phyloP scores from a whole-genome alignment of 2,797 vertebrate species.

The Poeciliopsis turneri region DNA sequence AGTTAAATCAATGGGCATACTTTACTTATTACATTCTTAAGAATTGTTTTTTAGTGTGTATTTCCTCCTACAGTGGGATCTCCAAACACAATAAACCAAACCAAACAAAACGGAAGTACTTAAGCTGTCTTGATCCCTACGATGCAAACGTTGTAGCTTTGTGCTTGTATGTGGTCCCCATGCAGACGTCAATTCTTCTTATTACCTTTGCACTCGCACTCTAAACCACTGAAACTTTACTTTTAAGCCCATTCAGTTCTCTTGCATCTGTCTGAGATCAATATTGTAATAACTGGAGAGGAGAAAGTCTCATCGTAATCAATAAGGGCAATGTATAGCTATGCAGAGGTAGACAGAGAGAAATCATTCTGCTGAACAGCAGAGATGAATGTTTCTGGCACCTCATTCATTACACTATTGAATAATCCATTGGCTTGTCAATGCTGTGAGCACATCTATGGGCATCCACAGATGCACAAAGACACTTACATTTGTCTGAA shows the following conservation, averaged over 20 bases:
- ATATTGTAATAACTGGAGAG: constrained; percentile 81
- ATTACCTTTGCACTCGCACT: constrained; percentile 23
- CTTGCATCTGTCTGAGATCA: constrained; percentile 66
- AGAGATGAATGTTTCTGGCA: constrained; percentile 74
- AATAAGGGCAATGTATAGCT: constrained; percentile 71
- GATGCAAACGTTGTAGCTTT: constrained; percentile 16
- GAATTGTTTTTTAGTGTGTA: not conserved
- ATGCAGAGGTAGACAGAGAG: constrained; percentile 68
- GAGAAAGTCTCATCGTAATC: constrained; percentile 78
- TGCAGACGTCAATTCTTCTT: constrained; percentile 20
- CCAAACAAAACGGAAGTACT: not conserved
- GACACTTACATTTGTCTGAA: constrained; percentile 40
- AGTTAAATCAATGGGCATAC: not conserved
- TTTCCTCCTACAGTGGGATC: constrained; percentile 19
- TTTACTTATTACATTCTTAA: not conserved
- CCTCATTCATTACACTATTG: constrained; percentile 79
- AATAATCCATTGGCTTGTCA: constrained; percentile 75
- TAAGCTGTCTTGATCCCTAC: constrained; percentile 20
- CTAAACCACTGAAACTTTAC: constrained; percentile 40
- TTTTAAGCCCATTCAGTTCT: constrained; percentile 44
- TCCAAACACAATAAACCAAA: constrained; percentile 11
- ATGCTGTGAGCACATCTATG: constrained; percentile 47
- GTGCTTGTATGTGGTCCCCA: constrained; percentile 24
- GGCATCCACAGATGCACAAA: constrained; percentile 35
- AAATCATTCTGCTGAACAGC: constrained; percentile 73